phyloP scores from a whole-genome alignment of 2,797 vertebrate species.

The Lepidocolaptes lacrymiger region DNA sequence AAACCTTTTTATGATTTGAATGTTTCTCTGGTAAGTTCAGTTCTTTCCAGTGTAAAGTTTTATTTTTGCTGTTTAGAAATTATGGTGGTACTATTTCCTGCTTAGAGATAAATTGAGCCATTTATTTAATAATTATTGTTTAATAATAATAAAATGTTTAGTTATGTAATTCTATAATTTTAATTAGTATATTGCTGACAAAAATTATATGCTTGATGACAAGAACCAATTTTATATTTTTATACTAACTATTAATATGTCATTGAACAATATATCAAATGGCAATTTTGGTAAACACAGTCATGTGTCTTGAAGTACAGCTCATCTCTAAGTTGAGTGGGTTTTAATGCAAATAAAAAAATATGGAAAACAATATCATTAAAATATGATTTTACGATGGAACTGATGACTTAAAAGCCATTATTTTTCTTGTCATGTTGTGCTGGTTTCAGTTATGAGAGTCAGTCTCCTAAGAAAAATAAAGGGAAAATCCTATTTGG shows the following conservation, averaged over 20 bases:
- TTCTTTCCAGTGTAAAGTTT: conserved; percentile 23
- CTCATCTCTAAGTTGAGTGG: not conserved
- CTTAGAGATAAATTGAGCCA: conserved; percentile 1
- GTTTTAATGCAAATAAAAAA: not conserved
- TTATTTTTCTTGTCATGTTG: conserved; percentile 41
- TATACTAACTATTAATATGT: not conserved
- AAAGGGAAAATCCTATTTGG: conserved; percentile 49
- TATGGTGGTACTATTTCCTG: not conserved
- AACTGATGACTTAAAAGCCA: not conserved
- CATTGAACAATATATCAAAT: not conserved
- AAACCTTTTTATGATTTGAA: not conserved
- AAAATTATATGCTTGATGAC: not conserved
- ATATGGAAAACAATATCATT: not conserved
- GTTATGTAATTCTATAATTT: conserved; percentile 43
- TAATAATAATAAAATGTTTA: conserved; percentile 2
- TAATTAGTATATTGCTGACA: conserved; percentile 9
- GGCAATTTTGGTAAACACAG: not conserved
- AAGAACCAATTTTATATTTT: not conserved
- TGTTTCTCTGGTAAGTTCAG: not conserved
- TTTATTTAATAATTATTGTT: not conserved
- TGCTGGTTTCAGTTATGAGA: conserved; percentile 10
- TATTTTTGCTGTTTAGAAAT: conserved; percentile 13
- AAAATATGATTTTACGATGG: not conserved
- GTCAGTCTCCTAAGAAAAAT: conserved; percentile 49
- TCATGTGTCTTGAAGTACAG: not conserved